phyloP scores from a whole-genome alignment of 2,888 invertebrate genomes.

The Antheraea yamamai region DNA sequence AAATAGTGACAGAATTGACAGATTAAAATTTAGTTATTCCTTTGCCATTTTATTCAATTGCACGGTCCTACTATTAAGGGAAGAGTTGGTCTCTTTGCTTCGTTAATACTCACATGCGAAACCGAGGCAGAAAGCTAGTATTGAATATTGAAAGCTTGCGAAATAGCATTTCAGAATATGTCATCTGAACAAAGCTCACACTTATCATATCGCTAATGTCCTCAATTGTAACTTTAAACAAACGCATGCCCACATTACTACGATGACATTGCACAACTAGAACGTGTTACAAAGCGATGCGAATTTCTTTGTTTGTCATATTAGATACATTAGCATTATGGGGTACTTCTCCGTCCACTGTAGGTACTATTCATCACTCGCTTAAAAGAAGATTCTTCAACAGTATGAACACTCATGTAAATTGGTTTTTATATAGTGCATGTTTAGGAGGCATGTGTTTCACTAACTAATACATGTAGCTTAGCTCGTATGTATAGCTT shows the following conservation, averaged over 20 bases:
- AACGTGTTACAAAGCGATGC: conserved; percentile 59
- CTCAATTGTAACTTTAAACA: conserved; percentile 40
- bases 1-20: too few species aligned
- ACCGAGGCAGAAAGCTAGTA: not conserved
- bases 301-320: conserved; percentile 64
- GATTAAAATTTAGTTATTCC: too few species aligned
- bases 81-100: too few species aligned
- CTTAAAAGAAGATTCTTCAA: not conserved
- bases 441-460: not conserved
- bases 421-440: not conserved
- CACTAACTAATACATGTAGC: too few species aligned
- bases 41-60: too few species aligned
- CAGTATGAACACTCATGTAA: not conserved
- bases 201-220: conserved; percentile 38
- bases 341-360: conserved; percentile 18
- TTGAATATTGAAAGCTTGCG: not conserved
- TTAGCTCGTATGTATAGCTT: too few species aligned
- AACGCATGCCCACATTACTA: conserved; percentile 46
- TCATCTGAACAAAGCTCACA: not conserved
- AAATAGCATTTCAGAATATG: not conserved
- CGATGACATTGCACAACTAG: conserved; percentile 53
- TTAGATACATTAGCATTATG: conserved; percentile 45
- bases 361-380: not conserved
- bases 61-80: too few species aligned
- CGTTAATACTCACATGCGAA: too few species aligned